Evolutionary conservation across 2,888 invertebrate genomes (phyloP), one percentile per base, ranked within the genome.

Genomic region (Mythimna lalbum): DNA sequence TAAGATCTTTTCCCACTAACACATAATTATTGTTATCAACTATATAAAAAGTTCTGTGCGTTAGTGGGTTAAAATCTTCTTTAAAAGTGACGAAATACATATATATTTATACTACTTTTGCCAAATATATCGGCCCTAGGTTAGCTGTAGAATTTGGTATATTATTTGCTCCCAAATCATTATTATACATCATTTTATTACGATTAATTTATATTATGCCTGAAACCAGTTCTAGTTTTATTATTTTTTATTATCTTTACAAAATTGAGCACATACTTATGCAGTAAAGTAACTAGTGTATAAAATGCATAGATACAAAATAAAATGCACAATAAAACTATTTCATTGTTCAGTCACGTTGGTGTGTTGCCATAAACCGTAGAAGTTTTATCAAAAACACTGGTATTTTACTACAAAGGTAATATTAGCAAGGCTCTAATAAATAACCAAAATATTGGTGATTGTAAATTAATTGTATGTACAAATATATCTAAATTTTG

Each of bases 231-330:
- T 76, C 62, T 69, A 72, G 65, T 73, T 75, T 63, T 66, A 69
- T 78, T 73, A 39, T 63, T 79, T 74, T n/a, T 73, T 78, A 80
- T 83, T 80, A 78, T 81, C 74, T 82, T 69, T 83, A 84, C 74
- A 87, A 87, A 87, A 90, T 92, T 91, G 91, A 92, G 92, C 92
- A 88, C 81, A 82, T 82, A 86, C 83, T 87, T 87, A 87, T 70
- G 73, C 86, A 87, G 69, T 88, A 85, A 86, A 83, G 83, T 86
- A 88, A 88, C 88, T 87, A 88, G 85, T 83, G 80, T 88, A 86
- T 84, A 90, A 90, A 90, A 90, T 89, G 88, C 88, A 87, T 66
- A 87, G 72, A 84, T 78, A 85, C 50, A 78, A 74, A 68, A 82
- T 81, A 83, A 90, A 89, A 89, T 88, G 88, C 86, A 85, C 78